Evolutionary conservation across 2,797 vertebrate species (phyloP).

Genomic region (Paramormyrops hopkinsi): DNA sequence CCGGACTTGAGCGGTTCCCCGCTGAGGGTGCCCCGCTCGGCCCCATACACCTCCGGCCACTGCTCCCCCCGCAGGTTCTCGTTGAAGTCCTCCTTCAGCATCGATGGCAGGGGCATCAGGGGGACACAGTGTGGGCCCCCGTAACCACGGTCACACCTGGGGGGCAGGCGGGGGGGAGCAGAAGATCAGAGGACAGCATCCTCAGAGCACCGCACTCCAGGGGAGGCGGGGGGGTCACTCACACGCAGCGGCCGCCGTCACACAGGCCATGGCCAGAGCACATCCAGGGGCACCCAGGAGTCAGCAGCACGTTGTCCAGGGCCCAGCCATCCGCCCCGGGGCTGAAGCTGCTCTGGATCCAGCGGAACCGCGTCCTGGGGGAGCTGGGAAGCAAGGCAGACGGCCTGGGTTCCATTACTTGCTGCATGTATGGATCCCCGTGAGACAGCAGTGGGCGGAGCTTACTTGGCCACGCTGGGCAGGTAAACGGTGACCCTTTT

Average conservation of each 20-base stretch:
- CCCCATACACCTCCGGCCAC: constrained; percentile 93
- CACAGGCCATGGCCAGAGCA: constrained; percentile 93
- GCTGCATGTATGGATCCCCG: neutral
- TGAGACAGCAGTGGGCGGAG: neutral
- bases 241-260: constrained; percentile 85
- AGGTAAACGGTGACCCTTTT: constrained; percentile 87
- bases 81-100: constrained; percentile 94
- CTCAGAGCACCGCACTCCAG: neutral
- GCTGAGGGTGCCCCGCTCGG: constrained; percentile 86
- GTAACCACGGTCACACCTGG: constrained; percentile 88
- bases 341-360: constrained; percentile 88
- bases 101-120: constrained; percentile 70
- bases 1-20: constrained; percentile 96
- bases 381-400: constrained; percentile 65
- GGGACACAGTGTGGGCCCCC: constrained; percentile 87
- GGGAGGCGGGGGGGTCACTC: constrained; percentile 52
- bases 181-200: neutral
- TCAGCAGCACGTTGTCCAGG: constrained; percentile 84
- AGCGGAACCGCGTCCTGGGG: constrained; percentile 90
- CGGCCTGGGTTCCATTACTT: constrained; percentile 37
- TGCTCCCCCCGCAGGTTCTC: constrained; percentile 84
- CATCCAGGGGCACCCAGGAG: constrained; percentile 96
- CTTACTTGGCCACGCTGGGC: constrained; percentile 73
- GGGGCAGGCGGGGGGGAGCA: neutral
- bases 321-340: constrained; percentile 85